These are phyloP conservation scores for Trachymyrmex cornetzi DNA, from an alignment of 1,140 invertebrate genomes.

Conservation along the genomic window DNA sequence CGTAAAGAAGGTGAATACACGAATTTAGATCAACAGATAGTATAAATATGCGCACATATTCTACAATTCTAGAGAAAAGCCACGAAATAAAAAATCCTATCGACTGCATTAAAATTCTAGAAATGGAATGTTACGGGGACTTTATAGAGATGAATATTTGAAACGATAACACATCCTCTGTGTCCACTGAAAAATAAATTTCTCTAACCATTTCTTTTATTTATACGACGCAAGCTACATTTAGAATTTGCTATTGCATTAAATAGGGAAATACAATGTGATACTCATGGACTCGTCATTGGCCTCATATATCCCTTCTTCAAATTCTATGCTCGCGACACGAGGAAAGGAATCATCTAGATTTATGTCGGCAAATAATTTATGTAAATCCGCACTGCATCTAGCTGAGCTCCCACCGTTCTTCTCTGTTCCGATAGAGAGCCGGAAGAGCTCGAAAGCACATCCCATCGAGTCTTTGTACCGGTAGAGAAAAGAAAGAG, in stretches of 20 bases:
- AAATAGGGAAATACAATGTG: background rate
- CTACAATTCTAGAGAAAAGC: background rate
- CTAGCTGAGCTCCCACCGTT: background rate
- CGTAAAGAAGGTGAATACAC: background rate
- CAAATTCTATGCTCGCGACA: background rate
- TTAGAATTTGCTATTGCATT: background rate
- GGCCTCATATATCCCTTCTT: constrained; percentile 2
- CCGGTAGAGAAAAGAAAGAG: constrained; percentile 11
- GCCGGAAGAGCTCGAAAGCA: constrained; percentile 52
- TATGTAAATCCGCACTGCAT: constrained; percentile 72
- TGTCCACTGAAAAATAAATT: background rate
- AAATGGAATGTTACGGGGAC: background rate
- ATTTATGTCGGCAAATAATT: constrained; percentile 75
- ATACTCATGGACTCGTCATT: constrained; percentile 23
- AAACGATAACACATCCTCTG: background rate
- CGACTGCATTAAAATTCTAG: background rate
- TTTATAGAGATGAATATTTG: background rate
- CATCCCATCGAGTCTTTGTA: constrained; percentile 63
- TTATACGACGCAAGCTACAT: background rate
- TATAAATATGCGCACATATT: background rate
- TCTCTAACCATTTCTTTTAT: background rate
- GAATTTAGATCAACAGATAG: background rate
- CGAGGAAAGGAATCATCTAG: constrained; percentile 63
- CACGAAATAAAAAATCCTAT: background rate
- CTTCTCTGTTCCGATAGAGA: constrained; percentile 16